Conservation (phyloP, 2,797 vertebrate genomes). For the Basileuterus tristriatus region DNA sequence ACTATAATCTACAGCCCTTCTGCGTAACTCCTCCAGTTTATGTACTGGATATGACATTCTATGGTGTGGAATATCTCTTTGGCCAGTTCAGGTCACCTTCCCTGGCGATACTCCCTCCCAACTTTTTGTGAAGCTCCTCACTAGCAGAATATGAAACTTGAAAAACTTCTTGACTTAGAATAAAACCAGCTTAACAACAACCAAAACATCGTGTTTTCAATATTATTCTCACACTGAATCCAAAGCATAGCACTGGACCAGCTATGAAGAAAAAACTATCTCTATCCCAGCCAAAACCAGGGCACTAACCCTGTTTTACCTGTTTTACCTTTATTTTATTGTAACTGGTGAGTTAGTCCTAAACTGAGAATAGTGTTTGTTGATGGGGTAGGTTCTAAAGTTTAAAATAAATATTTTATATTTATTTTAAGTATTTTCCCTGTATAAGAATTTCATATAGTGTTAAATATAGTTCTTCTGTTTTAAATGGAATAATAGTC, state of each 20-base stretch:
- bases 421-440: background rate
- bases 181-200: background rate
- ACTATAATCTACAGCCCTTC: background rate
- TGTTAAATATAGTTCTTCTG: background rate
- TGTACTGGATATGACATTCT: background rate
- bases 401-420: background rate
- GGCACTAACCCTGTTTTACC: background rate
- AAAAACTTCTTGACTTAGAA: background rate
- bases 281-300: background rate
- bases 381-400: background rate
- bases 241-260: background rate
- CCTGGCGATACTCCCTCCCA: accelerated
- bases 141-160: background rate
- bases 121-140: background rate
- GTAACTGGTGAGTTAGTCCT: background rate
- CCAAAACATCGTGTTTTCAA: background rate
- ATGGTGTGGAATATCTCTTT: background rate
- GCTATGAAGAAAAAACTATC: background rate
- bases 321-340: background rate
- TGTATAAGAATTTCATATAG: accelerated
- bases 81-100: background rate
- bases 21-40: background rate
- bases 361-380: background rate
- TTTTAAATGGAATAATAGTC: background rate
- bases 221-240: background rate